Evolutionary conservation across 2,888 invertebrate genomes (phyloP), one percentile per base, ranked within the genome.

Genomic region (Dromius quadrimaculatus): DNA sequence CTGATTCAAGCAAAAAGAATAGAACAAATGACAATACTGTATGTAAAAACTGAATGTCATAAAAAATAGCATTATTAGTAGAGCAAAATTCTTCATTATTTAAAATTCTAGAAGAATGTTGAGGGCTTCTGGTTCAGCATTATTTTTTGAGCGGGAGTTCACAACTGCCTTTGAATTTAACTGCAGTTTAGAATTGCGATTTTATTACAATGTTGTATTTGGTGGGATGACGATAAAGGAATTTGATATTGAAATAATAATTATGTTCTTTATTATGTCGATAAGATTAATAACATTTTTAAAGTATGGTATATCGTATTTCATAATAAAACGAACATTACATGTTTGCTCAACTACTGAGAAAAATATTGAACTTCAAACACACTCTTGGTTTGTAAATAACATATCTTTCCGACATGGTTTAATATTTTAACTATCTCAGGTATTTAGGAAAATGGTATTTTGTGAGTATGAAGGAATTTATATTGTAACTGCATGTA

Each of bases 211-310:
- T 2, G n/a, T 20, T 19, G 9, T 20, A 20, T 45, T 36, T 36
- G 36, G 36, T 36, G 11, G 11, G 6, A 8, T 36, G 8, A 19
- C 15, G 19, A 15, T 20, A 45, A 45, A 45, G 20, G 45, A 45
- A 36, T 36, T 36, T 36, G 11, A 36, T 36, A 36, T 36, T 36
- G 9, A 36, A 45, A 20, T 45, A 45, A 17, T 45, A 45, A 20
- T n/a, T 19, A 45, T 20, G 20, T 19, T n/a, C 19, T 45, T 45
- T 43, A 36, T 45, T 54, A 23, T 54, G 11, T 19, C 11, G 54
- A 54, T 54, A 54, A 54, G 54, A 54, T 54, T 9, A 54, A 54
- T 28, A 13, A 54, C 23, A 17, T 9, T 15, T 45, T 54, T 23
- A 54, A 54, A 8, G 2, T 54, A 54, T 11, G 13, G 15, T 23